These are phyloP conservation scores for Enteromius argenteus DNA, from an alignment of 2,797 vertebrate genomes.

Conservation along the genomic window DNA sequence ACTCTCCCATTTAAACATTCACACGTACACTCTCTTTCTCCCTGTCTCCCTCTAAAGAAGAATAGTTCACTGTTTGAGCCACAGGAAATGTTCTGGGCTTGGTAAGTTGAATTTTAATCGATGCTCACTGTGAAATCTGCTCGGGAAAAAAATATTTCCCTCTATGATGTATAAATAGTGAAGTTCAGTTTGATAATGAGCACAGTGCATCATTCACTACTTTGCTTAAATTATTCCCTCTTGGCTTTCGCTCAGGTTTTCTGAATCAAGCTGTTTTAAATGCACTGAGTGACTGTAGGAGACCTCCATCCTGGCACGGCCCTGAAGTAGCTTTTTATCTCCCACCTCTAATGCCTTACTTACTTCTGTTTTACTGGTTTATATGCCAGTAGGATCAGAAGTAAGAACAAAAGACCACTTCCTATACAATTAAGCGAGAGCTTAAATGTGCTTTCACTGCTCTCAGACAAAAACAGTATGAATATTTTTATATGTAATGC, in stretches of 20 bases:
- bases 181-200: conserved; percentile 21
- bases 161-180: conserved; percentile 23
- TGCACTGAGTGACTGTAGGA: conserved; percentile 54
- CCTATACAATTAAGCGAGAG: conserved; percentile 15
- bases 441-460: background rate
- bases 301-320: conserved; percentile 55
- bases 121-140: background rate
- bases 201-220: conserved; percentile 42
- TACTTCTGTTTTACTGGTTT: conserved; percentile 54
- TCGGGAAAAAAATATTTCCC: conserved; percentile 2
- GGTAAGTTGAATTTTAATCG: conserved; percentile 40
- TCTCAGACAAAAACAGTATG: background rate
- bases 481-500: background rate
- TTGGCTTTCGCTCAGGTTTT: conserved; percentile 55
- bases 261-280: conserved; percentile 64
- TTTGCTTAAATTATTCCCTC: conserved; percentile 40
- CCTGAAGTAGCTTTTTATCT: conserved; percentile 57
- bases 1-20: conserved; percentile 43
- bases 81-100: conserved; percentile 9
- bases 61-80: conserved; percentile 22
- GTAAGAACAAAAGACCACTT: conserved; percentile 44
- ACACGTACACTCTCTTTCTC: conserved; percentile 39
- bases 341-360: conserved; percentile 52
- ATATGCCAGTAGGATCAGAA: conserved; percentile 46
- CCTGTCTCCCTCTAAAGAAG: conserved; percentile 32